A percentile compares a stretch with the other conserved stretches of the same genome.
These are phyloP conservation scores for Prolemur simus DNA, from an alignment of 2,113 vertebrate genomes.

Conservation along the genomic window DNA sequence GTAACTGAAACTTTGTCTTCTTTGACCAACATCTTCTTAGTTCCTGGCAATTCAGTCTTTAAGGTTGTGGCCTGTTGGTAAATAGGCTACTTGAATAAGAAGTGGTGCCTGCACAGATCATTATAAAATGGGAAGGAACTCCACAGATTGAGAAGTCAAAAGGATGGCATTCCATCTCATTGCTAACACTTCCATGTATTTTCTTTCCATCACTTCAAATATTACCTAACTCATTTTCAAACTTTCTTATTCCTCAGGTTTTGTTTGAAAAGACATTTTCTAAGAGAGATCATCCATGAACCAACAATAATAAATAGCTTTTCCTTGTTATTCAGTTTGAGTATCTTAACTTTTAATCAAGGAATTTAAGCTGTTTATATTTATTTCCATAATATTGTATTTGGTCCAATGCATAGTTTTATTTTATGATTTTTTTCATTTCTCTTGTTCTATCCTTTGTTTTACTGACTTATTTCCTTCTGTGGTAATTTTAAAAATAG, in stretches of 20 bases:
- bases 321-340: not conserved
- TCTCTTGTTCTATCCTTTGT: not conserved
- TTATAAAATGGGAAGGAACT: not conserved
- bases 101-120: not conserved
- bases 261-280: not conserved
- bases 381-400: not conserved
- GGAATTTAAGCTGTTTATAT: not conserved
- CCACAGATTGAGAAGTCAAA: not conserved
- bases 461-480: constrained; percentile 10
- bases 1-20: not conserved
- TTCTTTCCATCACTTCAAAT: not conserved
- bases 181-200: not conserved
- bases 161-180: not conserved
- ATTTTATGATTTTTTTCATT: not conserved
- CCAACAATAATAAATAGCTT: not conserved
- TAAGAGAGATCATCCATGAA: not conserved
- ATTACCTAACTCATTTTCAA: not conserved
- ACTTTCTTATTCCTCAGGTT: not conserved
- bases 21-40: not conserved
- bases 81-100: not conserved
- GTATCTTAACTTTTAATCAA: not conserved
- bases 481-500: not conserved
- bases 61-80: not conserved
- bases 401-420: not conserved
- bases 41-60: not conserved